Evolutionary conservation across 2,888 invertebrate species (phyloP).

Genomic region (Pseudococcus longispinus): DNA sequence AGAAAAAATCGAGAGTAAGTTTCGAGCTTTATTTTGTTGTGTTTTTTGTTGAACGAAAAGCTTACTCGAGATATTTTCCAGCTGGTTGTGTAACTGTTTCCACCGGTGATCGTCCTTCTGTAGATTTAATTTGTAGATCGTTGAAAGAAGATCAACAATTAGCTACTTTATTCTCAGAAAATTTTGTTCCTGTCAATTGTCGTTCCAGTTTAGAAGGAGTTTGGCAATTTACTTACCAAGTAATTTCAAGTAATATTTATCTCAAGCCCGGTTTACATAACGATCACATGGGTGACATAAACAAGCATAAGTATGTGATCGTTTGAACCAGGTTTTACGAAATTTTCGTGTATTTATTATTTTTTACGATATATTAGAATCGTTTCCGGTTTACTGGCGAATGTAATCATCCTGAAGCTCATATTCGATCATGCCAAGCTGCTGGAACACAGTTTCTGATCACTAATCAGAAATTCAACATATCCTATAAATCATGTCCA

Average conservation of each 20-base stretch:
- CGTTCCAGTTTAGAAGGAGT: constrained; percentile 92
- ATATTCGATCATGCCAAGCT: constrained; percentile 92
- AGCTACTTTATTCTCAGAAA: constrained; percentile 86
- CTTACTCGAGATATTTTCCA: constrained; percentile 61
- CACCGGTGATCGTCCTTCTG: constrained; percentile 71
- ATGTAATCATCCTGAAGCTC: constrained; percentile 86
- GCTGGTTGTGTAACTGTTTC: constrained; percentile 78
- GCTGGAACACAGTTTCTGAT: constrained; percentile 95
- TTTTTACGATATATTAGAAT: constrained; percentile 68
- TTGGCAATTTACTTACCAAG: constrained; percentile 92
- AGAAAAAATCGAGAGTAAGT: constrained; percentile 84
- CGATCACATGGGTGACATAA: too few species aligned
- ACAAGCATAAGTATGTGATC: too few species aligned
- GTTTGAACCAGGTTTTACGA: too few species aligned
- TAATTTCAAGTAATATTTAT: not conserved
- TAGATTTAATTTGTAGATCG: constrained; percentile 75
- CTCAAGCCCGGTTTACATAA: too few species aligned
- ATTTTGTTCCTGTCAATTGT: constrained; percentile 88
- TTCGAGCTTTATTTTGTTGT: not conserved
- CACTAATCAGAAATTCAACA: constrained; percentile 95
- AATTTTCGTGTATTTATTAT: not conserved
- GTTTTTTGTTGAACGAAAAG: not conserved
- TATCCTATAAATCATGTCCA: constrained; percentile 87
- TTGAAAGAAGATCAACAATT: constrained; percentile 81
- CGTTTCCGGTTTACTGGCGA: constrained; percentile 90